A percentile compares a stretch with the other conserved stretches of the same genome.
phyloP scores from a whole-genome alignment of 2,888 invertebrate species.

The Agrotis clavis region DNA sequence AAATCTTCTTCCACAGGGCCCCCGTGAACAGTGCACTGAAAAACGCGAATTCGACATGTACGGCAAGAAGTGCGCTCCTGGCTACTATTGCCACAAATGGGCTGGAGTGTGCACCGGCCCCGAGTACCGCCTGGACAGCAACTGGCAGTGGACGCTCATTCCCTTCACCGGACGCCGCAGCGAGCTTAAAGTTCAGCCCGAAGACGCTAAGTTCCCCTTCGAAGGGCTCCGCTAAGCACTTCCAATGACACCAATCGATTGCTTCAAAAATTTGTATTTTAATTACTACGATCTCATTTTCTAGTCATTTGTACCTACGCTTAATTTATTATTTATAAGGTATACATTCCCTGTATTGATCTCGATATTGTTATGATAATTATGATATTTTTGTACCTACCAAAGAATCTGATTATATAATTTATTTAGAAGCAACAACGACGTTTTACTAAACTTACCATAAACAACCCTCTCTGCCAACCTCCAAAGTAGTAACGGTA shows the following conservation, averaged over 20 bases:
- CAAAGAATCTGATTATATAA: slow-evolving; percentile 24
- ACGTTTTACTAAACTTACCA: slow-evolving; percentile 26
- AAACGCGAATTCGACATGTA: slow-evolving; percentile 79
- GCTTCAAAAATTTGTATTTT: slow-evolving; percentile 2
- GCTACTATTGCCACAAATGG: slow-evolving; percentile 80
- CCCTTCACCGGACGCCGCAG: slow-evolving; percentile 70
- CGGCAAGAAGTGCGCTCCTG: slow-evolving; percentile 82
- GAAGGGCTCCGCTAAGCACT: slow-evolving; percentile 45
- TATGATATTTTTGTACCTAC: slow-evolving; percentile 44
- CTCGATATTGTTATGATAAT: slow-evolving; percentile 31
- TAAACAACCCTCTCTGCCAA: background rate
- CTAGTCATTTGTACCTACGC: slow-evolving; percentile 49
- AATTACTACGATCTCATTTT: slow-evolving; percentile 38
- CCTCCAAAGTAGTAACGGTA: too few species aligned
- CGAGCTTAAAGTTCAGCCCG: slow-evolving; percentile 46
- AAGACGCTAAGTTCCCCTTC: slow-evolving; percentile 52
- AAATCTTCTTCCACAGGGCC: slow-evolving; percentile 72
- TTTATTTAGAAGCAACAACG: slow-evolving; percentile 5
- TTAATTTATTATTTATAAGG: slow-evolving; percentile 15
- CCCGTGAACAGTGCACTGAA: slow-evolving; percentile 83
- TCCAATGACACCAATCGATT: background rate
- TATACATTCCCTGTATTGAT: slow-evolving; percentile 50
- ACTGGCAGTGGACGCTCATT: slow-evolving; percentile 71
- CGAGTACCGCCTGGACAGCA: slow-evolving; percentile 74
- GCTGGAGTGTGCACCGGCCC: slow-evolving; percentile 79